Percentiles rank a stretch among this genome's conserved stretches.
These are phyloP conservation scores for Heliconius aoede DNA, from an alignment of 2,888 invertebrate species.

Conservation along the genomic window DNA sequence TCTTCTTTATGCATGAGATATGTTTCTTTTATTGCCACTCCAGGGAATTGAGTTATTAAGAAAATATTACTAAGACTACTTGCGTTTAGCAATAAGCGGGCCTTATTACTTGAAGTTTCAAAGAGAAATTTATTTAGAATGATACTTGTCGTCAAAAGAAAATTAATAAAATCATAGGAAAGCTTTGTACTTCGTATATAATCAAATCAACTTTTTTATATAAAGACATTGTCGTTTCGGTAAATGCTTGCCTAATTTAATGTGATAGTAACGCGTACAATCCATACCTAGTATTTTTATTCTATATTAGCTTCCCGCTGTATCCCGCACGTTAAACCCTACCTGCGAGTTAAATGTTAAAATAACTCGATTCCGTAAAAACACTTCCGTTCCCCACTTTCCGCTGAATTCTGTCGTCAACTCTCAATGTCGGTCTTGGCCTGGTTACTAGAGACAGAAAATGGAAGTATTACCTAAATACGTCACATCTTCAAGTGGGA, in stretches of 20 bases:
- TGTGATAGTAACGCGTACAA: not conserved
- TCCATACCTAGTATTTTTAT: too few relatives aligned
- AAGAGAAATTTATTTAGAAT: constrained; percentile 1
- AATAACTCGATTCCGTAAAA: too few relatives aligned
- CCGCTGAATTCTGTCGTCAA: too few relatives aligned
- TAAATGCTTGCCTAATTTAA: not conserved
- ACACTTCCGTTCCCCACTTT: too few relatives aligned
- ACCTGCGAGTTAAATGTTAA: too few relatives aligned
- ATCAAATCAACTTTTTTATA: not conserved
- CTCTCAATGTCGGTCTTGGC: too few relatives aligned
- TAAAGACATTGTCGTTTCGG: too few relatives aligned
- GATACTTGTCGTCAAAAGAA: not conserved
- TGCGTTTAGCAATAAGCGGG: constrained; percentile 14
- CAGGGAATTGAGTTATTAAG: constrained; percentile 21
- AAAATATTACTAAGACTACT: constrained; percentile 16
- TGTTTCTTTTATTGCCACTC: constrained; percentile 25
- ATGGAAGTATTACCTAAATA: too few relatives aligned
- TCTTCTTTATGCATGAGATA: constrained; percentile 13
- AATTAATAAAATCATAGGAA: constrained; percentile 4
- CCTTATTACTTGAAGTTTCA: not conserved
- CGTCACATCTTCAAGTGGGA: too few relatives aligned
- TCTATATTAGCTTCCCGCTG: too few relatives aligned
- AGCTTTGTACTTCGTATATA: not conserved
- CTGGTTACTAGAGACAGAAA: too few relatives aligned
- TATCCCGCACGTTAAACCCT: too few relatives aligned